phyloP scores from a whole-genome alignment of 2,797 vertebrate species.

The Eremophila alpestris region DNA sequence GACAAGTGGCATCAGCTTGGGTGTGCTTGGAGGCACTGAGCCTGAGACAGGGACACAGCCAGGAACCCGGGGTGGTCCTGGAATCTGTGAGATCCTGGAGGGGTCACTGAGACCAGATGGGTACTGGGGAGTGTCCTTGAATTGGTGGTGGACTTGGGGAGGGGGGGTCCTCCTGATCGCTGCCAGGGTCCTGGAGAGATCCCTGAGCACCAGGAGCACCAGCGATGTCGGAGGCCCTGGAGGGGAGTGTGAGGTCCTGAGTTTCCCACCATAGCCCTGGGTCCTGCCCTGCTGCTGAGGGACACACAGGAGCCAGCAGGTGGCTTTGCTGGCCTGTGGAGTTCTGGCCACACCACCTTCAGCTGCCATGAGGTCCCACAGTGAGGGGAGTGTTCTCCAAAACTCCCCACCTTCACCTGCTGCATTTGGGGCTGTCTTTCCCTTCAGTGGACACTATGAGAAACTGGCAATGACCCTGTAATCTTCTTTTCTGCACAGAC shows the following conservation, averaged over 20 bases:
- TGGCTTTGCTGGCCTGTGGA: neutral
- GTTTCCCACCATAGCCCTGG: neutral
- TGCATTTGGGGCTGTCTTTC: neutral
- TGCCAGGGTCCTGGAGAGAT: neutral
- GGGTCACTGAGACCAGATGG: neutral
- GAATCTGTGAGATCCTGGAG: neutral
- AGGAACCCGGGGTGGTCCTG: neutral
- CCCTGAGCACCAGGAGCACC: neutral
- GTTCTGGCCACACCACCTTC: neutral
- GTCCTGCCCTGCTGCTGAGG: neutral
- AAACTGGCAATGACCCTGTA: accelerated
- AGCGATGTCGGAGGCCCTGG: no score
- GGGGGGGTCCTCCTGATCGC: neutral
- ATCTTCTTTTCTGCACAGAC: neutral
- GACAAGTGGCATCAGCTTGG: no score
- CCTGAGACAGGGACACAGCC: neutral
- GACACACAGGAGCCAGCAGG: neutral
- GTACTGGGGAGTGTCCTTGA: neutral
- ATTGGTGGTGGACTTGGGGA: neutral
- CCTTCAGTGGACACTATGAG: neutral
- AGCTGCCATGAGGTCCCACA: accelerated
- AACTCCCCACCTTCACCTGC: neutral
- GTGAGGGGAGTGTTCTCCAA: neutral
- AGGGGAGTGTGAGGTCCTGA: neutral
- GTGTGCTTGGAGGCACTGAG: neutral